Conservation (phyloP, 2,888 invertebrate genomes). For the Orchestes rusci region DNA sequence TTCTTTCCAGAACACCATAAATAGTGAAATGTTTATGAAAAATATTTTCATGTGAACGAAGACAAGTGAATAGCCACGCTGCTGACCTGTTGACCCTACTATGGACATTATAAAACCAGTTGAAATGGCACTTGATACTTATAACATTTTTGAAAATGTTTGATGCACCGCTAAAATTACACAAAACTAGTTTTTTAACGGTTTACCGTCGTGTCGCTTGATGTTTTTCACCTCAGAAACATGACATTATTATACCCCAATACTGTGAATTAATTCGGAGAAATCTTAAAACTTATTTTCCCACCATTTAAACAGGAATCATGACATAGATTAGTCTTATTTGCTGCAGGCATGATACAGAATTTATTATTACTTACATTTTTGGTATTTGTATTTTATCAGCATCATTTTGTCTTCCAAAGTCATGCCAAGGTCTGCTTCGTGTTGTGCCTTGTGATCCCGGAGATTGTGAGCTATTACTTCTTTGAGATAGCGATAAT, state of each 20-base stretch:
- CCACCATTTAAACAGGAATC: no score
- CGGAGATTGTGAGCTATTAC: slow-evolving; percentile 40
- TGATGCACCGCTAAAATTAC: slow-evolving; percentile 28
- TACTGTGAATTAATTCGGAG: no score
- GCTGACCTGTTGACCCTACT: slow-evolving; percentile 27
- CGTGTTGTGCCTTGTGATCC: slow-evolving; percentile 54
- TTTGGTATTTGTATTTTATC: slow-evolving; percentile 97
- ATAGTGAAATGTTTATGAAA: no score
- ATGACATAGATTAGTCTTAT: no score
- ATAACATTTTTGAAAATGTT: slow-evolving; percentile 26
- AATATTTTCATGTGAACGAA: no score
- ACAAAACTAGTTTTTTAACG: slow-evolving; percentile 34
- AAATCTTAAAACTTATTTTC: no score
- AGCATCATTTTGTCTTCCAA: slow-evolving; percentile 87
- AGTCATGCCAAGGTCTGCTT: slow-evolving; percentile 89
- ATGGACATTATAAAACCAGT: slow-evolving; percentile 25
- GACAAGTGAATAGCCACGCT: slow-evolving; percentile 25
- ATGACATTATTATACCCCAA: no score
- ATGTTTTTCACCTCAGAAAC: no score
- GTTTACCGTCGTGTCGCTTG: slow-evolving; percentile 30
- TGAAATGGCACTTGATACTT: slow-evolving; percentile 28
- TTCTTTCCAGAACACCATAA: no score
- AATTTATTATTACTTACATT: no score
- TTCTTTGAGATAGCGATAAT: slow-evolving; percentile 39
- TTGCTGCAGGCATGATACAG: no score